Evolutionary conservation across 2,113 vertebrate species (phyloP), one percentile per base, ranked within the genome.

Genomic region (Rhinichthys klamathensis): DNA sequence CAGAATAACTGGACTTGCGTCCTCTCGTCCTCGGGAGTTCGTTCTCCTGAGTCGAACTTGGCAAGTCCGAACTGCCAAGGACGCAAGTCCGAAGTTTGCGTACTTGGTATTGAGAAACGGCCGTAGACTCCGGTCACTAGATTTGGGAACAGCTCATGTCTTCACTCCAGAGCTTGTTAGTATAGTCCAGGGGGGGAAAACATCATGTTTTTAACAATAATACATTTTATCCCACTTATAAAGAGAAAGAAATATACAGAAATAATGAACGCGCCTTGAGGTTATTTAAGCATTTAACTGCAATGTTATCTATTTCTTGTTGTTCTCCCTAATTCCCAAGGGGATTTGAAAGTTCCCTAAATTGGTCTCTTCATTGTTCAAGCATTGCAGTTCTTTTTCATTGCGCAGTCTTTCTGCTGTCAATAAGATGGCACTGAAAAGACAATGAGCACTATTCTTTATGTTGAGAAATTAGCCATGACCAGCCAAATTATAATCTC

Each of bases 281-380:
- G 80, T 11, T n/a, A 65, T 25, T 70, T 38, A 25, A 49, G 3
- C 44, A 32, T 35, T 46, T 35, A 69, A 67, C 10, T n/a, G 13
- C 65, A 61, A 51, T 49, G 72, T 46, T 12, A 51, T 51, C 73
- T 49, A 51, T 76, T 56, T 38, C 65, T 38, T 25, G 1, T 9
- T 69, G 49, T 82, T 82, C 46, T 38, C 44, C 2, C 2, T 23
- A 49, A 35, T 82, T 70, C 23, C 80, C 27, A 12, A 12, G 3
- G 80, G 65, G 65, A 21, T 70, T 82, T 72, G 11, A 82, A 82
- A 70, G 25, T 69, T 51, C 27, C 51, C 63, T n/a, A 12, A 21
- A 54, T 70, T 23, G 6, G 18, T 44, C 23, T 81, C 12, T 54
- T 70, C 2, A 6, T n/a, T 54, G 44, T 49, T 81, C 15, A 3